Base-by-base conservation (phyloP, 2,113 vertebrate species). In the Pygoscelis antarcticus region DNA sequence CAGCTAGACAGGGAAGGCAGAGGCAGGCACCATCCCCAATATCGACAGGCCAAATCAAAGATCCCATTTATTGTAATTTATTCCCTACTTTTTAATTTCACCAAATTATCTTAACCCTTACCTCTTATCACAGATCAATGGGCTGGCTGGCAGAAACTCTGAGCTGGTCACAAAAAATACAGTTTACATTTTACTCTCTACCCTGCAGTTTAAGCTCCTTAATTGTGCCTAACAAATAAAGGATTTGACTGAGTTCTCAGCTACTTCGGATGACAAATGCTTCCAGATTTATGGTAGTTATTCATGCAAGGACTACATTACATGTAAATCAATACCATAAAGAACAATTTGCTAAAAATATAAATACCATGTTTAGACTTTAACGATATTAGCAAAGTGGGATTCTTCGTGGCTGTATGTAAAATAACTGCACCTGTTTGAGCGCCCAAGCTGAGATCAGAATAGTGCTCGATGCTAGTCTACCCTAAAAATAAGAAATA, bases 311-410 rank as follows among this genome's bases (percentile, higher is more conserved):
- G 91, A 62, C 85, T 97, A 90, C 74, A 76, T 80, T 68, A 88
- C 89, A 93, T 29, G 42, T 93, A 96, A 96, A 96, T 98, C 96
- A 95, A 97, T 96, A 97, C 76, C 62, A 89, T 80, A 94, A 97
- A 97, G 96, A 97, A 95, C n/a, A 76, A 96, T 95, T 93, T 82
- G 94, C 94, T 97, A 94, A 96, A 98, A 98, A 97, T 92, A 96
- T 57, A 97, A 97, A 92, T 75, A 89, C 60, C 83, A 27, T 36
- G 79, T 94, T 96, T 90, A 57, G 68, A 89, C 72, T 87, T 61
- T 81, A 83, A 58, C 21, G 55, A 52, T 74, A 90, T 86, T 40
- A 96, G 83, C 75, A 76, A 90, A 88, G 61, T 9, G 42, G 75
- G 93, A 94, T 95, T 86, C 68, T 86, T 71, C 17, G 8, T 15